Evolutionary conservation across 2,113 vertebrate genomes (phyloP), one percentile per base, ranked within the genome.

Genomic region (Thymallus thymallus): DNA sequence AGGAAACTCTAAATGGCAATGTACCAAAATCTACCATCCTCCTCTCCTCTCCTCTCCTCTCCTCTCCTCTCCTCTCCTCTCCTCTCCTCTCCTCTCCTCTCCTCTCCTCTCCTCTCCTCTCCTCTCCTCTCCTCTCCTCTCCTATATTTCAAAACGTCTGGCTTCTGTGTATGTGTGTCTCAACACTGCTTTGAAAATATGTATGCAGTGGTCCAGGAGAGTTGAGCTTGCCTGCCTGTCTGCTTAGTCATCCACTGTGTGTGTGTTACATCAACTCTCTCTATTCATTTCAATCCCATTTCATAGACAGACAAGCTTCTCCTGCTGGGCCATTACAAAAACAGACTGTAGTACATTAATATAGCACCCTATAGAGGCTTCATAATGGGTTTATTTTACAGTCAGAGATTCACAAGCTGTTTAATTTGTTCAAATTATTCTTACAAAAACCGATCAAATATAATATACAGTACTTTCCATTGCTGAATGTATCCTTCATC

Each of bases 101-200:
- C 35, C 35, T 35, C 1, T 2, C 35, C 35, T 35, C 6, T 35
- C 6, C 32, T 6, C 32, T 35, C 6, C 1, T 7, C 6, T 41
- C 7, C 2, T 41, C 35, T 2, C 7, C 35, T 1, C 35, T 41
- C 7, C 7, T 1, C 35, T 41, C 32, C 32, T 41, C 35, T 7
- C 35, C 35, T 41, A 83, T 91, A 83, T 91, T 84, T 88, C 82
- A 82, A 87, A 87, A 83, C 35, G 9, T 41, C 35, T 41, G 35
- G 35, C 35, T 41, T 41, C 35, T 41, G 35, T 41, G 2, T 41
- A 9, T 41, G 2, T 41, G 35, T 41, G 35, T 41, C 35, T 41
- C 35, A 41, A 3, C 35, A 41, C 9, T 41, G 35, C 35, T 41
- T 41, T 41, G 35, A 41, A 41, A 41, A 41, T 10, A 41, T 41